Percentiles rank a stretch among this genome's conserved stretches.
Conservation (phyloP, 30 jellyfish, hydroid and myxozoan species). For the Cassiopea andromeda region DNA sequence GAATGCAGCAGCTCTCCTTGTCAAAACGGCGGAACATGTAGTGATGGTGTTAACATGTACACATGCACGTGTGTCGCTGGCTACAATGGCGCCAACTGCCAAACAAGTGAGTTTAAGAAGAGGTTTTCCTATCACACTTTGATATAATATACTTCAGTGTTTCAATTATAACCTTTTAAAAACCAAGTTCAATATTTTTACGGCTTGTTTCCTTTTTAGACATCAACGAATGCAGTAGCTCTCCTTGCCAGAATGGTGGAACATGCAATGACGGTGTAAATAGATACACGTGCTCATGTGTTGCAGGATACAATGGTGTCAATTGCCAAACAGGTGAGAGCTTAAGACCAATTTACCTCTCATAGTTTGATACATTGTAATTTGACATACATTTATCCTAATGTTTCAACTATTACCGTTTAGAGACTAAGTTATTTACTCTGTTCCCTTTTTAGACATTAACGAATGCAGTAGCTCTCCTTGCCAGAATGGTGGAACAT, state of each 20-base stretch:
- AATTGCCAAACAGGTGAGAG: constrained; percentile 6
- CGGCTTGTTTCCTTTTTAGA: background rate
- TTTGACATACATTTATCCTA: background rate
- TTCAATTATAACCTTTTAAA: background rate
- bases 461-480: constrained; percentile 60
- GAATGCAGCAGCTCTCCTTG: background rate
- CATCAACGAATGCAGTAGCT: constrained; percentile 14
- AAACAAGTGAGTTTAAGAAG: background rate
- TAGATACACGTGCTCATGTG: constrained; percentile 5
- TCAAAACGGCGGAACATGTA: background rate
- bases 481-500: constrained; percentile 57
- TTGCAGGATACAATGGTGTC: constrained; percentile 1
- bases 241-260: constrained; percentile 42
- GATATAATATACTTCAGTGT: background rate
- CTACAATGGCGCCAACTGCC: constrained; percentile 2
- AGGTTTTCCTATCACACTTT: background rate
- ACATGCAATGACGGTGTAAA: constrained; percentile 5
- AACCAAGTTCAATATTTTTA: background rate
- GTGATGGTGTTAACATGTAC: background rate
- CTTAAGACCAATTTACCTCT: background rate
- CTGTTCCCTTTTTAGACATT: constrained; percentile 12
- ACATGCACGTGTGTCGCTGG: constrained; percentile 22
- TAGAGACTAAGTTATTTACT: background rate
- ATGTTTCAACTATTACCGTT: background rate
- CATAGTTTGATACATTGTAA: no score